These are phyloP conservation scores for Disparrhopalites patrizii DNA, from an alignment of 2,888 invertebrate species.

Conservation along the genomic window DNA sequence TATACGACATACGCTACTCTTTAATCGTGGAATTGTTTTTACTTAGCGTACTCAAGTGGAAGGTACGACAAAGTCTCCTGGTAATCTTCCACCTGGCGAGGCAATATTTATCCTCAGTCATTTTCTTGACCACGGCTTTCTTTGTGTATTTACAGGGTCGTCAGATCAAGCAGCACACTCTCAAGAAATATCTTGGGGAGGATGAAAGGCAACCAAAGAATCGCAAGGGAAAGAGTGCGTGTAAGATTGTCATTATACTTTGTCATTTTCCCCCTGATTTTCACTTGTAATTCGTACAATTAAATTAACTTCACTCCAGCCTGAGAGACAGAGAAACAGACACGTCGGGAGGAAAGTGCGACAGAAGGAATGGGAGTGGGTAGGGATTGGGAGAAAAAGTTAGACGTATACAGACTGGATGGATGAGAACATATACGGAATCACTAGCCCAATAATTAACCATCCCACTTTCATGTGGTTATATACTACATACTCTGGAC, in stretches of 20 bases:
- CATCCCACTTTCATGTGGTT: too few relatives aligned
- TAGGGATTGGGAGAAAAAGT: too few relatives aligned
- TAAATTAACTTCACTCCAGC: neutral
- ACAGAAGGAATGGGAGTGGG: neutral
- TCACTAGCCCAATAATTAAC: too few relatives aligned
- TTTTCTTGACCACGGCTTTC: neutral
- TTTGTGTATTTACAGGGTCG: conserved; percentile 30
- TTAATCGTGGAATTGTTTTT: too few relatives aligned
- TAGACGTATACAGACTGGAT: too few relatives aligned
- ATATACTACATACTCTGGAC: too few relatives aligned
- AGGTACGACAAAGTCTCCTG: too few relatives aligned
- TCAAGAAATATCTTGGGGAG: conserved; percentile 39
- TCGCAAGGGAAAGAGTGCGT: conserved; percentile 20
- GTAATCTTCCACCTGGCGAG: too few relatives aligned
- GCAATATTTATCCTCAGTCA: neutral
- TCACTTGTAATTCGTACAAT: neutral
- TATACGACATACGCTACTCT: too few relatives aligned
- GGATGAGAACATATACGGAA: too few relatives aligned
- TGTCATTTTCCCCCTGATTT: neutral
- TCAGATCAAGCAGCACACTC: conserved; percentile 35
- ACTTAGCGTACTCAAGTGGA: too few relatives aligned
- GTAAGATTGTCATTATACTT: conserved; percentile 14
- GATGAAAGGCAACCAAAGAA: conserved; percentile 36
- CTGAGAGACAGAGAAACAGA: neutral
- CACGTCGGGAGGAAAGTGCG: neutral